phyloP scores from a whole-genome alignment of 2,113 vertebrate species.

The Lycaon pictus region DNA sequence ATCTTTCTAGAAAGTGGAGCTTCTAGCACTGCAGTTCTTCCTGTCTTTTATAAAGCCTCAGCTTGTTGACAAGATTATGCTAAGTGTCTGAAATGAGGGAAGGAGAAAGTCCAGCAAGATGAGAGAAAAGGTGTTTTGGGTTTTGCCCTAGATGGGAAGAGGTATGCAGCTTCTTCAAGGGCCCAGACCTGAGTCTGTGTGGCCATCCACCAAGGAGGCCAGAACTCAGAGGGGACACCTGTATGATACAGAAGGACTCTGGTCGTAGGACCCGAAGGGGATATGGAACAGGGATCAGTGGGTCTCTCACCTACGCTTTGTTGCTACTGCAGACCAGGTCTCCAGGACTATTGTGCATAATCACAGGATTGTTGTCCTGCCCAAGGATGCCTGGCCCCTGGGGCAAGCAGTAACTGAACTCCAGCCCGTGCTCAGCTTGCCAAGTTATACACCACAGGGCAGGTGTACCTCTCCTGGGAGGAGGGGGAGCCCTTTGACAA shows the following conservation, averaged over 20 bases:
- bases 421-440: neutral
- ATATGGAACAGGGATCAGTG: neutral
- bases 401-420: neutral
- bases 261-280: neutral
- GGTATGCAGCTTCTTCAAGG: accelerated
- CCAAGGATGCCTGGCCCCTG: too few relatives aligned
- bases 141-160: neutral
- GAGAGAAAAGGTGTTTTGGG: neutral
- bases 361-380: too few relatives aligned
- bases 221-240: neutral
- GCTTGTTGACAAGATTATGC: neutral
- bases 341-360: accelerated
- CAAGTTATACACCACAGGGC: accelerated
- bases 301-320: neutral
- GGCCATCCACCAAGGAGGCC: neutral
- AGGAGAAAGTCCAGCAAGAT: neutral
- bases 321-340: neutral
- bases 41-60: neutral
- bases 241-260: neutral
- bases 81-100: neutral
- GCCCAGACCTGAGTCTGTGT: neutral
- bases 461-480: too few relatives aligned
- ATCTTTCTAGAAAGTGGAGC: neutral
- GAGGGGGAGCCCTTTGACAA: neutral
- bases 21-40: neutral